Percentiles rank a stretch among this genome's conserved stretches.
Conservation (phyloP, 2,797 vertebrate species). For the Prionace glauca region DNA sequence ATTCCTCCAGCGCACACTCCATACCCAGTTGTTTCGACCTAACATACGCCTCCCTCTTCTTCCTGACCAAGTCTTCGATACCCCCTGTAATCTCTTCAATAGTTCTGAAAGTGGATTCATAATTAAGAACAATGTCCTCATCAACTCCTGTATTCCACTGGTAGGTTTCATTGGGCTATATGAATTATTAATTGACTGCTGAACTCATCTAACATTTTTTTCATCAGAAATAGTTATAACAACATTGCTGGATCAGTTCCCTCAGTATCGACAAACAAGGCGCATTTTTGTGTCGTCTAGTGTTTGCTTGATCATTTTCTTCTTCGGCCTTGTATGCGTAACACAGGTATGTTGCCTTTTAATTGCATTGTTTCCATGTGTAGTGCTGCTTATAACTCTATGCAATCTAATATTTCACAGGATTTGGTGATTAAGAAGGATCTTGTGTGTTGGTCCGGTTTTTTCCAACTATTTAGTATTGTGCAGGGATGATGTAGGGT, state of each 20-base stretch:
- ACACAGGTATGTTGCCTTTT: constrained; percentile 64
- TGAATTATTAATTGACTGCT: background rate
- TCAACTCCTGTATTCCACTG: background rate
- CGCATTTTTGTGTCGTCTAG: constrained; percentile 59
- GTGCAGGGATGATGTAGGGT: background rate
- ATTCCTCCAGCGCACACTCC: too few species aligned
- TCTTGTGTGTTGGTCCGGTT: background rate
- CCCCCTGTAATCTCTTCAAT: background rate
- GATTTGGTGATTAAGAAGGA: background rate
- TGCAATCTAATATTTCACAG: background rate
- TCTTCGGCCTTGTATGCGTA: constrained; percentile 79
- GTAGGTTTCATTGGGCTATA: background rate
- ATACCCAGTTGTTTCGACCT: too few species aligned
- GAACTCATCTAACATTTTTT: background rate
- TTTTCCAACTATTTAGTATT: background rate
- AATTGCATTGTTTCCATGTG: background rate
- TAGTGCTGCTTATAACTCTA: background rate
- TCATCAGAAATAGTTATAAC: constrained; percentile 79
- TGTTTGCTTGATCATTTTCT: constrained; percentile 64
- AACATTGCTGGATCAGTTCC: constrained; percentile 74
- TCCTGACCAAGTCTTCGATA: too few species aligned
- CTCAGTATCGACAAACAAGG: constrained; percentile 62
- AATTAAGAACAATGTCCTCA: background rate
- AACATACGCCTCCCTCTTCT: too few species aligned
- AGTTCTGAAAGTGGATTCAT: background rate